phyloP scores from a whole-genome alignment of 2,113 vertebrate genomes.

The Hiodon tergisus region DNA sequence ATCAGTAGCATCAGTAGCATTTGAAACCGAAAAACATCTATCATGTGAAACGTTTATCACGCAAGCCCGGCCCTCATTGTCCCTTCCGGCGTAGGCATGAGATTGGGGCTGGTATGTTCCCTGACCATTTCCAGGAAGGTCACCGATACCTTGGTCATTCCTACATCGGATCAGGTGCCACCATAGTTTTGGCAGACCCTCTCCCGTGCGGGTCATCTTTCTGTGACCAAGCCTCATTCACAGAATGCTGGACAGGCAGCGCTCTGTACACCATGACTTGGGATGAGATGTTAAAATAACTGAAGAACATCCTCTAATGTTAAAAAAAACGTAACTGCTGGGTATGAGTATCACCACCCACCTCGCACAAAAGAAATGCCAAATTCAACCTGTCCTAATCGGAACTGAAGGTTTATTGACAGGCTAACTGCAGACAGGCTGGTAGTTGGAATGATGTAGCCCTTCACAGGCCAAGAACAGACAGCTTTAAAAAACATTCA shows the following conservation, averaged over 20 bases:
- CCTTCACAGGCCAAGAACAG: too few species aligned
- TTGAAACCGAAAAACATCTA: too few species aligned
- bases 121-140: neutral
- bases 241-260: neutral
- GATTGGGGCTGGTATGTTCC: neutral
- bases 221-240: constrained; percentile 19
- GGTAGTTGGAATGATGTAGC: neutral
- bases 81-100: neutral
- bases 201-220: constrained; percentile 18
- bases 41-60: too few species aligned
- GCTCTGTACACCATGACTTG: constrained; percentile 7
- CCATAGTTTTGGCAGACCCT: neutral
- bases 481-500: neutral
- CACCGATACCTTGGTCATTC: neutral
- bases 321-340: neutral
- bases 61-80: too few species aligned
- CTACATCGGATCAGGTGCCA: neutral
- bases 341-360: neutral
- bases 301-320: too few species aligned
- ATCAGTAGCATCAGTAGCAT: too few species aligned
- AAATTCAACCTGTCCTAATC: constrained; percentile 25
- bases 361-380: neutral
- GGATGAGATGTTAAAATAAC: too few species aligned
- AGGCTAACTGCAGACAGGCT: neutral
- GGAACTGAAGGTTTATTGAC: constrained; percentile 7